Conservation (phyloP, 92 coral and sea anemone genomes). For the Blastomussa wellsi region DNA sequence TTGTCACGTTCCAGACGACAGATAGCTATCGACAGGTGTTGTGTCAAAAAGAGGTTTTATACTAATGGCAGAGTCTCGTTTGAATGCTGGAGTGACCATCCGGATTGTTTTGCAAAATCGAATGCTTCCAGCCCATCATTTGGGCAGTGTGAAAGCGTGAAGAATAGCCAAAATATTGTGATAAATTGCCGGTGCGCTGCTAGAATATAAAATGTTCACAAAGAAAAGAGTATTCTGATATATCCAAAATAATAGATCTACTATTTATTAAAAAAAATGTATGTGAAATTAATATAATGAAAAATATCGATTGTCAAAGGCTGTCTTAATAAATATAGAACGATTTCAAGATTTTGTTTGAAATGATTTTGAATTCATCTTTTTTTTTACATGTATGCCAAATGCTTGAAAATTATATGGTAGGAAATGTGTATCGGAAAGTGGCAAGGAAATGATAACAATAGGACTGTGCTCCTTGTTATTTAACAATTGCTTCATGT, state of each 20-base stretch:
- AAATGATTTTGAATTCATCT: too few relatives aligned
- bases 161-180: background rate
- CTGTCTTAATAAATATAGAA: background rate
- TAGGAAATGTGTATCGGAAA: too few relatives aligned
- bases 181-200: background rate
- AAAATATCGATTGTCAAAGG: background rate
- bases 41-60: background rate
- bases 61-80: background rate
- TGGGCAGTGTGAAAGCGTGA: background rate
- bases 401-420: too few relatives aligned
- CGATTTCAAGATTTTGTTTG: too few relatives aligned
- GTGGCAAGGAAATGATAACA: too few relatives aligned
- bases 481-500: too few relatives aligned
- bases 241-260: too few relatives aligned
- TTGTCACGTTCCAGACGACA: background rate
- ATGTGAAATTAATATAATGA: background rate
- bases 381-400: too few relatives aligned
- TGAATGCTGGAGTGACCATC: background rate
- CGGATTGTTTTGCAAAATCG: constrained; percentile 1
- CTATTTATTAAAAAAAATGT: background rate
- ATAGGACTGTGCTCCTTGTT: too few relatives aligned
- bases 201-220: background rate
- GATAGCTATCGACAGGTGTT: background rate
- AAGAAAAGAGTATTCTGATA: background rate
- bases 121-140: background rate